phyloP scores from a whole-genome alignment of 1,140 invertebrate genomes.

The Aplysia californica region DNA sequence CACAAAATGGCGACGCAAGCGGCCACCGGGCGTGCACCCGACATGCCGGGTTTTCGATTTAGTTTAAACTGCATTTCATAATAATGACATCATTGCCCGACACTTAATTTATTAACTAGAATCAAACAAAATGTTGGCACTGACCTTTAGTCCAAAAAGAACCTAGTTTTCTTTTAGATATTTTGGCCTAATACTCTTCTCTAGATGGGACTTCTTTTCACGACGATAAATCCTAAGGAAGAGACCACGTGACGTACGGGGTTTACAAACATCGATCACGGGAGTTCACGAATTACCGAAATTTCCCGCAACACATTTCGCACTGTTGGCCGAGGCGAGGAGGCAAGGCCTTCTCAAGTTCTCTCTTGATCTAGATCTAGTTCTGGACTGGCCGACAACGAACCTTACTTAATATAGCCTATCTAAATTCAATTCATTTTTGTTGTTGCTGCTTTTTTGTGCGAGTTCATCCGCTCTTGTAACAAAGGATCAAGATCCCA shows the following conservation, averaged over 20 bases:
- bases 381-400: no score
- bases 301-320: neutral
- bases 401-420: no score
- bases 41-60: neutral
- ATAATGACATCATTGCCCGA: no score
- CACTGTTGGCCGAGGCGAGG: no score
- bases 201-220: slow-evolving; percentile 7
- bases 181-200: slow-evolving; percentile 12
- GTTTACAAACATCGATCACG: slow-evolving; percentile 9
- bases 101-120: neutral
- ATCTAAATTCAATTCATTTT: no score
- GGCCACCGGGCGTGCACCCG: neutral
- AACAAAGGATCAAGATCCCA: no score
- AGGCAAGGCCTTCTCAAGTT: no score
- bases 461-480: no score
- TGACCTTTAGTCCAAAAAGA: slow-evolving; percentile 6
- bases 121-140: neutral
- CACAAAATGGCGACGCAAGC: neutral
- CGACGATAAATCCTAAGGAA: slow-evolving; percentile 17
- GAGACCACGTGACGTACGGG: slow-evolving; percentile 20
- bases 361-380: no score
- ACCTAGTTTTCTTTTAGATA: slow-evolving; percentile 25
- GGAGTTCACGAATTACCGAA: neutral
- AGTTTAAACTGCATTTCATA: neutral
- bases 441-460: no score